A percentile compares a stretch with the other conserved stretches of the same genome.
phyloP scores from a whole-genome alignment of 1,140 invertebrate genomes.

The Drosophila persimilis region DNA sequence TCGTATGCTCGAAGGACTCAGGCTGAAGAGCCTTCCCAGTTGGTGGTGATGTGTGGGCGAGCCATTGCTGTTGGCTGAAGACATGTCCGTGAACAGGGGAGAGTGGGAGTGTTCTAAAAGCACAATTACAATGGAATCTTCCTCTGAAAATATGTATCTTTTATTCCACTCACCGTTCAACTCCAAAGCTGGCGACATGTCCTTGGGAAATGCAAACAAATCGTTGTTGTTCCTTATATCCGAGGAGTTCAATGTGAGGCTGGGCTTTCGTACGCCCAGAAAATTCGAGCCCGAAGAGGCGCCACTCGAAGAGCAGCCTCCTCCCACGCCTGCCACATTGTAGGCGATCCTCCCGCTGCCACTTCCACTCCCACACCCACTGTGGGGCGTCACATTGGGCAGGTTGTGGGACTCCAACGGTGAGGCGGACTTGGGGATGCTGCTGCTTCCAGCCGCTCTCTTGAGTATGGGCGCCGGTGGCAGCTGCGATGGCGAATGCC shows the following conservation, averaged over 20 bases:
- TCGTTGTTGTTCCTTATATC: constrained; percentile 78
- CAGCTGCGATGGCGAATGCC: constrained; percentile 75
- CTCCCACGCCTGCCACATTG: constrained; percentile 12
- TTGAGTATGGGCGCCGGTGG: constrained; percentile 74
- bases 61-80: constrained; percentile 54
- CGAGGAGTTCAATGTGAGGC: constrained; percentile 73
- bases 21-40: constrained; percentile 69
- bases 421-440: constrained; percentile 72
- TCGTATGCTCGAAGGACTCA: constrained; percentile 74
- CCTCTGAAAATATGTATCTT: background rate
- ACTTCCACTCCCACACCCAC: constrained; percentile 3
- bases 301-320: constrained; percentile 33
- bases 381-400: constrained; percentile 69
- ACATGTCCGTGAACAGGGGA: constrained; percentile 72
- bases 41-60: constrained; percentile 74
- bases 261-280: constrained; percentile 71
- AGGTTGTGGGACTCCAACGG: constrained; percentile 75
- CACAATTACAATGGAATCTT: background rate
- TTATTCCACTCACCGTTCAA: constrained; percentile 46
- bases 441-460: constrained; percentile 25
- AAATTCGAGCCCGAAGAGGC: constrained; percentile 56
- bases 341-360: constrained; percentile 11
- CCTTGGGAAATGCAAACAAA: constrained; percentile 77
- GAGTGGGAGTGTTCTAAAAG: constrained; percentile 69
- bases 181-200: constrained; percentile 71